These are phyloP conservation scores for Desoria tigrina DNA, from an alignment of 2,888 invertebrate species.

Conservation along the genomic window DNA sequence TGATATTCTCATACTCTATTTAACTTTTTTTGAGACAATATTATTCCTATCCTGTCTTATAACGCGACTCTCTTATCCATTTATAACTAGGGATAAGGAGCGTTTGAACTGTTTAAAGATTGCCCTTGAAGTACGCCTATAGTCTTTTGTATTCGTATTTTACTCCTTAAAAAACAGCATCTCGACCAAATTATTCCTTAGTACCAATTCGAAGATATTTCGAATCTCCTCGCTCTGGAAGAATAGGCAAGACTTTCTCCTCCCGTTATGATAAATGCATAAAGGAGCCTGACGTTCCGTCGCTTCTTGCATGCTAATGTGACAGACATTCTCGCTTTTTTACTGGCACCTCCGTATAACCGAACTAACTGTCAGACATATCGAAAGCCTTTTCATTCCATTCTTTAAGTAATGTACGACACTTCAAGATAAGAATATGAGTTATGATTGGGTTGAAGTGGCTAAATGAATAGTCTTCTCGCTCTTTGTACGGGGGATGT, in stretches of 20 bases:
- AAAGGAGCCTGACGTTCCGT: constrained; percentile 48
- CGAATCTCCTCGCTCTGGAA: background rate
- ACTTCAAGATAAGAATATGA: constrained; percentile 40
- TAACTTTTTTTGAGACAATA: too few species aligned
- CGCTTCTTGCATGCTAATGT: constrained; percentile 54
- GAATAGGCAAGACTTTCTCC: constrained; percentile 13
- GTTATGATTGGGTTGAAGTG: constrained; percentile 44
- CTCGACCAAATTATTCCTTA: too few species aligned
- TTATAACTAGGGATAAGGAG: too few species aligned
- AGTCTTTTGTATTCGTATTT: too few species aligned
- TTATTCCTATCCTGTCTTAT: background rate
- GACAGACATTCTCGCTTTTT: constrained; percentile 53
- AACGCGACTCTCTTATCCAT: too few species aligned
- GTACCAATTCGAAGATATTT: too few species aligned
- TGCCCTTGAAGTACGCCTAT: too few species aligned
- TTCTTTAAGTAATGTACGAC: constrained; percentile 15
- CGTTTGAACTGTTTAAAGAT: too few species aligned
- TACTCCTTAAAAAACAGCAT: too few species aligned
- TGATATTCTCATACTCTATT: constrained; percentile 16
- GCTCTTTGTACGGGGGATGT: constrained; percentile 18
- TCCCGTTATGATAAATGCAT: constrained; percentile 14
- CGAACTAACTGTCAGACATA: constrained; percentile 1
- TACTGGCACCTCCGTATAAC: constrained; percentile 22
- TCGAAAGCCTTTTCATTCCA: constrained; percentile 4
- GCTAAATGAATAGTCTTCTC: constrained; percentile 16